Base-by-base conservation (phyloP, 1,140 invertebrate species). In the Drosophila paulistorum region DNA sequence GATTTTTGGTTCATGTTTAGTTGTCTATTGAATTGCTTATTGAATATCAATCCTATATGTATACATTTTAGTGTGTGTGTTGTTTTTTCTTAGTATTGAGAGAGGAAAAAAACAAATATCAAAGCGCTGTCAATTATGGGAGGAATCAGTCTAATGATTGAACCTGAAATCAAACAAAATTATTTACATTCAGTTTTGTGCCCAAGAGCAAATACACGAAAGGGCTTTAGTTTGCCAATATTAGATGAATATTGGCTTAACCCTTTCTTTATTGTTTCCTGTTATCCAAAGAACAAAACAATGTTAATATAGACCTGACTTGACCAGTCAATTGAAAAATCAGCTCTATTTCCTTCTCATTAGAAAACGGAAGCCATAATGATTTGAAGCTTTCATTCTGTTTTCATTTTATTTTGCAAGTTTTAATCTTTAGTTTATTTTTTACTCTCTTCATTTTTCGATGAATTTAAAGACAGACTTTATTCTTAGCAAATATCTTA, bases 81-180 rank as follows among this genome's bases (percentile, higher is more conserved):
- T n/a, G 35, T 17, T 9, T 11, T 65, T 30, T 23, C 35, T n/a
- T 55, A 1, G 35, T 13, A 6, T 7, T 5, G 9, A 23, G 30
- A 26, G 13, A 14, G 20, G 10, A 11, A 17, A 20, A 59, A 39
- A 58, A 2, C 20, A 58, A 58, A 59, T 65, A 57, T 48, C 55
- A 64, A 65, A 62, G 62, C 45, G 17, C 69, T 71, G 69, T 76
- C 73, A 72, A 75, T 68, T 71, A 59, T 51, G 26, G 17, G 55
- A 59, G 59, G 41, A 63, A 20, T 17, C 39, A 42, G 41, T 63
- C 41, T 65, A 64, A 65, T 65, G 57, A 58, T 71, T 37, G n/a
- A 35, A 57, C 26, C 35, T 11, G 54, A 66, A 66, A 55, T 66
- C 64, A 55, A 58, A 20, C 20, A 20, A 54, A 66, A 66, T 58